phyloP scores from a whole-genome alignment of 2,797 vertebrate species.

The Urocyon cinereoargenteus region DNA sequence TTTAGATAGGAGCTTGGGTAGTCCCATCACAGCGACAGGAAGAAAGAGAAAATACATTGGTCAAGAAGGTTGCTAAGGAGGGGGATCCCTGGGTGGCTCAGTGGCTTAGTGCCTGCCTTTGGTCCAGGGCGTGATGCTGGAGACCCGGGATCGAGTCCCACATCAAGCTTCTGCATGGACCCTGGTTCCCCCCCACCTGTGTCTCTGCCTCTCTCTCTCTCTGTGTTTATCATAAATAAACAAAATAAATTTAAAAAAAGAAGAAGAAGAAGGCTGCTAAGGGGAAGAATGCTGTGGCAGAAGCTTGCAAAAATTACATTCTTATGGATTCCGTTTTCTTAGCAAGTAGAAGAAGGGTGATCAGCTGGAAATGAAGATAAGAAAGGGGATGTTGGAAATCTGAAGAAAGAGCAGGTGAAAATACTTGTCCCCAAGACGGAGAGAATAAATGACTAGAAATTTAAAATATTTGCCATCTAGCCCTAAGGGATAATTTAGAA shows the following conservation, averaged over 20 bases:
- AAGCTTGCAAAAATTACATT: background rate
- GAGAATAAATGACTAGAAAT: background rate
- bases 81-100: too few relatives aligned
- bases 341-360: background rate
- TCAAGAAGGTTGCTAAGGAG: background rate
- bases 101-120: too few relatives aligned
- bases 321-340: background rate
- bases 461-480: background rate
- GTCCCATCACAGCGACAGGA: background rate
- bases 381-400: background rate
- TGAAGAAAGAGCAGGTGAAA: background rate
- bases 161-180: too few relatives aligned
- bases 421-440: background rate
- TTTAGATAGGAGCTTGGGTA: background rate
- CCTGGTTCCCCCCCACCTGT: too few relatives aligned
- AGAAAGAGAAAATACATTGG: background rate
- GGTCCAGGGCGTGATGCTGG: too few relatives aligned
- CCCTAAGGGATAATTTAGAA: background rate
- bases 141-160: too few relatives aligned
- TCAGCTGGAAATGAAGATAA: background rate
- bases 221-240: too few relatives aligned
- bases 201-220: too few relatives aligned
- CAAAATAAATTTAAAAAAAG: too few relatives aligned
- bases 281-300: background rate
- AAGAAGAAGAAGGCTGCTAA: background rate